Conservation (phyloP, 2,113 vertebrate genomes). For the Strix aluco region DNA sequence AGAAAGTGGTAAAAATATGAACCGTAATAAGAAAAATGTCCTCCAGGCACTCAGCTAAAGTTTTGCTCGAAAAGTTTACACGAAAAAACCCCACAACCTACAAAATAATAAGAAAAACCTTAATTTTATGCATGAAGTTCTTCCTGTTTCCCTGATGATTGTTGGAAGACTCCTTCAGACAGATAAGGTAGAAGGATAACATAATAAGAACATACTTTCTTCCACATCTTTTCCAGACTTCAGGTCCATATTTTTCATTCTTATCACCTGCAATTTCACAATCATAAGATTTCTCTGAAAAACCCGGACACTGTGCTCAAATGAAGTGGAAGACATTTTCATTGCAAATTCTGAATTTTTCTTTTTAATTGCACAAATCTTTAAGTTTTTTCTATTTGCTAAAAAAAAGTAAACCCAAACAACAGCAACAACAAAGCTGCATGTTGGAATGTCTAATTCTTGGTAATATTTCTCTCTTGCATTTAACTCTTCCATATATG, state of each 20-base stretch:
- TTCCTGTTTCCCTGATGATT: background rate
- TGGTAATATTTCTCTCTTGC: background rate
- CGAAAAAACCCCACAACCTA: background rate
- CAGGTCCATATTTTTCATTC: background rate
- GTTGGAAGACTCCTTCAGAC: background rate
- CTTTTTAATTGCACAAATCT: background rate
- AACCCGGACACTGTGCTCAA: background rate
- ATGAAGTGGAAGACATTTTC: background rate
- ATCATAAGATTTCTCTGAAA: background rate
- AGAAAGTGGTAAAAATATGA: background rate
- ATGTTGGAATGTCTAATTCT: background rate
- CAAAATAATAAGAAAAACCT: background rate
- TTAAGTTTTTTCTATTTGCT: background rate
- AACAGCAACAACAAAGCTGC: background rate
- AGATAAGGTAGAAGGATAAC: background rate
- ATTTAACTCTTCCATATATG: background rate
- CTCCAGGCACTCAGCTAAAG: background rate
- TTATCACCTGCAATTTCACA: background rate
- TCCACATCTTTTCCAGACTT: background rate
- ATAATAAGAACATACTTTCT: background rate
- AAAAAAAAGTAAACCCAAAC: background rate
- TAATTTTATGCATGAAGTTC: background rate
- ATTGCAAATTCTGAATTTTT: background rate
- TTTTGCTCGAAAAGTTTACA: background rate
- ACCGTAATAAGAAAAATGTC: background rate